Evolutionary conservation across 2,888 invertebrate genomes (phyloP).

Genomic region (Limnephilus auricula): DNA sequence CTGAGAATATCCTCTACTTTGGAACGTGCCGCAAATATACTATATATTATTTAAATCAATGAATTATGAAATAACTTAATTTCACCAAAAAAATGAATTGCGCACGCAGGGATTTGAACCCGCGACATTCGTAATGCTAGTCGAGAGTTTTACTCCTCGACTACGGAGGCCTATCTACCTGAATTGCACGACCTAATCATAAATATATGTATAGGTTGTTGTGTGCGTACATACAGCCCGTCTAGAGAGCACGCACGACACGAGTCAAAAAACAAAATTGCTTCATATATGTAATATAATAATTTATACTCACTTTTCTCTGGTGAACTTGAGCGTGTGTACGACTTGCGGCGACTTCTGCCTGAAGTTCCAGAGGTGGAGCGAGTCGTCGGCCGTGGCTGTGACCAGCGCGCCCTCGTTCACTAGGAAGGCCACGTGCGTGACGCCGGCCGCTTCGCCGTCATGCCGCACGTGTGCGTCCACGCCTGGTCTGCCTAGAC

Average conservation of each 20-base stretch:
- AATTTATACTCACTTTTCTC: conserved; percentile 87
- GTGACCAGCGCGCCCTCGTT: conserved; percentile 98
- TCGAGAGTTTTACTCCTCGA: too few species aligned
- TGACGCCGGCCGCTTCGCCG: conserved; percentile 82
- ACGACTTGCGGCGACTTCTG: conserved; percentile 96
- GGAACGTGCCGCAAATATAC: too few species aligned
- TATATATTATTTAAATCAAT: too few species aligned
- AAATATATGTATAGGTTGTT: conserved; percentile 72
- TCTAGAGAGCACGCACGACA: conserved; percentile 84
- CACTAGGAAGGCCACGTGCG: conserved; percentile 94
- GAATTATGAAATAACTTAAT: too few species aligned
- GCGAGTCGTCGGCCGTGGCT: conserved; percentile 95
- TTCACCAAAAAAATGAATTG: too few species aligned
- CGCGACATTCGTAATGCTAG: too few species aligned
- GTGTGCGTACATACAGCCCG: conserved; percentile 95
- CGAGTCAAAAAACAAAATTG: conserved; percentile 60
- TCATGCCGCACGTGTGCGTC: conserved; percentile 96
- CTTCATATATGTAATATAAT: too few species aligned
- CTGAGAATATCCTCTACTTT: too few species aligned
- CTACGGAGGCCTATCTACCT: too few species aligned
- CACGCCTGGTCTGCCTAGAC: conserved; percentile 97
- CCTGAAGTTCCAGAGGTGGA: conserved; percentile 98
- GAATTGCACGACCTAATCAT: too few species aligned
- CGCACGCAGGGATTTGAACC: too few species aligned
- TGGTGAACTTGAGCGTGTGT: conserved; percentile 97